Conservation (phyloP, 64 coral and sea anemone species). For the Pocillopora verrucosa region DNA sequence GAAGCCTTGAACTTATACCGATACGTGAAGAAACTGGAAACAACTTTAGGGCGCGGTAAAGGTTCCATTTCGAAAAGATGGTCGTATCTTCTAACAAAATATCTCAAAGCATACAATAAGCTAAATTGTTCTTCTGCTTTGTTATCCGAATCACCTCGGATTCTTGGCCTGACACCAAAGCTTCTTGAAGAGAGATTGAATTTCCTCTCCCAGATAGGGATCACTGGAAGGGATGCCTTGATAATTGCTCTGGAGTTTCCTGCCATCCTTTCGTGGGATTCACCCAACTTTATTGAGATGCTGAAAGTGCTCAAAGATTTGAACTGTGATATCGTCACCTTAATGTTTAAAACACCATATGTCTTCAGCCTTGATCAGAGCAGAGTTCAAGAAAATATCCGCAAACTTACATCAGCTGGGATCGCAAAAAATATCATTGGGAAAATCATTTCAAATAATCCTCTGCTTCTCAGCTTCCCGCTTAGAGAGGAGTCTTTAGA, state of each 20-base stretch:
- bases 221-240: slow-evolving; percentile 73
- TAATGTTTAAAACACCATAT: slow-evolving; percentile 73
- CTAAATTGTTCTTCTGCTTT: slow-evolving; percentile 25
- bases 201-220: slow-evolving; percentile 60
- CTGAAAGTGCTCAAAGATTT: slow-evolving; percentile 69
- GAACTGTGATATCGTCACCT: slow-evolving; percentile 71
- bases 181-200: slow-evolving; percentile 63
- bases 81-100: neutral
- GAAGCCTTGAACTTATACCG: neutral
- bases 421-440: slow-evolving; percentile 61
- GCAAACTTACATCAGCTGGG: slow-evolving; percentile 56
- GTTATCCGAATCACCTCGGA: slow-evolving; percentile 34
- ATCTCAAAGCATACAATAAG: neutral
- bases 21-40: slow-evolving; percentile 14
- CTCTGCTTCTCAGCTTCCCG: slow-evolving; percentile 77
- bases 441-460: slow-evolving; percentile 63
- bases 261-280: slow-evolving; percentile 68
- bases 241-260: slow-evolving; percentile 78
- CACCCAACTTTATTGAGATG: slow-evolving; percentile 55
- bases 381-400: slow-evolving; percentile 61
- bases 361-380: slow-evolving; percentile 74
- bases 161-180: slow-evolving; percentile 61
- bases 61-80: slow-evolving; percentile 19
- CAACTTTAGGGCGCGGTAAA: neutral
- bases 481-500: slow-evolving; percentile 45